phyloP scores from a whole-genome alignment of 1,140 invertebrate genomes.

The Charaxes varanes region DNA sequence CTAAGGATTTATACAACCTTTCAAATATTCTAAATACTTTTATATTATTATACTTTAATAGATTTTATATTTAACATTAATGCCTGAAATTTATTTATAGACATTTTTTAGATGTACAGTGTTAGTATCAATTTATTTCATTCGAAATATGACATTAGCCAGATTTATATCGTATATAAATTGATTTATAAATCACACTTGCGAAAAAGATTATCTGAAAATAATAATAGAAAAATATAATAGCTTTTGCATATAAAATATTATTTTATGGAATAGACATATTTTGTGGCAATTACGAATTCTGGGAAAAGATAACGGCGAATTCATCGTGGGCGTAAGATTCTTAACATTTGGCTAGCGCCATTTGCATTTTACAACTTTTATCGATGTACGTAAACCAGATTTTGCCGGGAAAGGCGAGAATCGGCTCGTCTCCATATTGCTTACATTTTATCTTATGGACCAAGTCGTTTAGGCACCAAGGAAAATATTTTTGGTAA shows the following conservation, averaged over 20 bases:
- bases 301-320: conserved; percentile 51
- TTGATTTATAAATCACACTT: too few species aligned
- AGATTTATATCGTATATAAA: too few species aligned
- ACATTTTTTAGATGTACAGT: too few species aligned
- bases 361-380: conserved; percentile 70
- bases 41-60: not conserved
- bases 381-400: conserved; percentile 56
- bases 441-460: conserved; percentile 48
- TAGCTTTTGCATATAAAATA: too few species aligned
- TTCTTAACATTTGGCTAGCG: conserved; percentile 61
- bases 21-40: not conserved
- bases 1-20: not conserved
- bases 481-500: too few species aligned
- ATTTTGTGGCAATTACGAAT: conserved; percentile 13
- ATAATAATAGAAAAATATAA: too few species aligned
- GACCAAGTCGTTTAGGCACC: too few species aligned
- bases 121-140: too few species aligned
- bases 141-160: too few species aligned
- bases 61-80: too few species aligned
- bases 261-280: conserved; percentile 1
- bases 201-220: too few species aligned
- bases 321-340: conserved; percentile 49
- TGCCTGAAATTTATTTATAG: too few species aligned
- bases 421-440: conserved; percentile 35
- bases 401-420: conserved; percentile 39